Percentiles rank a stretch among this genome's conserved stretches.
These are phyloP conservation scores for Saccostrea echinata DNA, from an alignment of 1,140 invertebrate genomes.

Conservation along the genomic window DNA sequence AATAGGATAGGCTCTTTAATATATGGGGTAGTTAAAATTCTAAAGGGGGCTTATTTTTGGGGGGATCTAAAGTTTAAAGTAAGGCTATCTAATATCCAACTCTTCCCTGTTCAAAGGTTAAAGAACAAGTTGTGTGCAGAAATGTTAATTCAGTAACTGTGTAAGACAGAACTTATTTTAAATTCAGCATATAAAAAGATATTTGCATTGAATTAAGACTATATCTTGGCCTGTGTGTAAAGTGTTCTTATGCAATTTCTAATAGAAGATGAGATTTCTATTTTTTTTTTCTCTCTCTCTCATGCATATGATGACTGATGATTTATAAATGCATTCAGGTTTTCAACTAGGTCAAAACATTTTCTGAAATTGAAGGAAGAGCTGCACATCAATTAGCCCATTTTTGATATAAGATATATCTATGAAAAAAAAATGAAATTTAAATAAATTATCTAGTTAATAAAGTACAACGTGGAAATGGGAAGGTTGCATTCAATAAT, in stretches of 20 bases:
- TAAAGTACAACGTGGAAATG: no score
- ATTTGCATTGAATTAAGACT: neutral
- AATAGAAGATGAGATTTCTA: neutral
- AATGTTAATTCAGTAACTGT: neutral
- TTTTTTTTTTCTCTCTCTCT: neutral
- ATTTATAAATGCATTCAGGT: no score
- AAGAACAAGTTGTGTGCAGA: neutral
- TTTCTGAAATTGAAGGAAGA: no score
- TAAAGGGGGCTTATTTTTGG: neutral
- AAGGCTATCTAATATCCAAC: neutral
- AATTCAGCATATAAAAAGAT: neutral
- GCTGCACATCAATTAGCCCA: no score
- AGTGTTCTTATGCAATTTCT: neutral
- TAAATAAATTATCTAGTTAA: no score
- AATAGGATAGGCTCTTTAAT: constrained; percentile 5
- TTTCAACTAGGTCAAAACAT: no score
- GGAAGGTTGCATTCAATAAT: no score
- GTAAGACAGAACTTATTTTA: neutral
- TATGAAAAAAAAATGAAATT: no score
- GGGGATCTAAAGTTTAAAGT: constrained; percentile 12
- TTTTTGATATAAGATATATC: no score
- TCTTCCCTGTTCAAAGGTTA: neutral
- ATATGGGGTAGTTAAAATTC: neutral
- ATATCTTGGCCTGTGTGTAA: neutral
- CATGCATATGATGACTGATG: neutral